phyloP scores from a whole-genome alignment of 2,888 invertebrate genomes.

The Coelogynopora nodosa region DNA sequence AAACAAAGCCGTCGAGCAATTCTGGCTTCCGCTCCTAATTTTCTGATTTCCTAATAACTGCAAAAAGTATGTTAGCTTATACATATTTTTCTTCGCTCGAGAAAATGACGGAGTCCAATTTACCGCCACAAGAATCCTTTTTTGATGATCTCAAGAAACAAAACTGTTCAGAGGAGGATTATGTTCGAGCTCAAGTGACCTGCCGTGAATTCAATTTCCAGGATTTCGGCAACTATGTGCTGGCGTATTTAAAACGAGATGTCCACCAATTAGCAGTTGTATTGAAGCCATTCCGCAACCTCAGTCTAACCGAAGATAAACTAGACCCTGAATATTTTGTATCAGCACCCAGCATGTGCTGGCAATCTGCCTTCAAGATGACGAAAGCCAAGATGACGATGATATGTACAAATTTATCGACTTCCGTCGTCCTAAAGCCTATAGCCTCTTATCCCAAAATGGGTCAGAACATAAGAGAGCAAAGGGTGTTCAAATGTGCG shows the following conservation, averaged over 20 bases:
- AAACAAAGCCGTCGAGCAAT: not conserved
- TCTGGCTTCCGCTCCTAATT: not conserved
- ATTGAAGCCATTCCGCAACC: not conserved
- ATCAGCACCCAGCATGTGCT: not conserved
- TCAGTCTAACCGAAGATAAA: not conserved
- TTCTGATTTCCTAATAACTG: not conserved
- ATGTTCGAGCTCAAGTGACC: not conserved
- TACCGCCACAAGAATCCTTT: not conserved
- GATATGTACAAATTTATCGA: too few species aligned
- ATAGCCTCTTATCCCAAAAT: too few species aligned
- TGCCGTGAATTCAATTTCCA: not conserved
- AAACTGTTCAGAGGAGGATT: slow-evolving; percentile 1
- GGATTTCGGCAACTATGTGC: not conserved
- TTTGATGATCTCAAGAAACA: not conserved
- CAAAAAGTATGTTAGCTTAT: not conserved
- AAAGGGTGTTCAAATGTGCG: too few species aligned
- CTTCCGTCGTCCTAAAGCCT: too few species aligned
- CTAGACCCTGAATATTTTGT: not conserved
- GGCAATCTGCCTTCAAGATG: not conserved
- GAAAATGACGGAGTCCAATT: not conserved
- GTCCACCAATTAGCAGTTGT: not conserved
- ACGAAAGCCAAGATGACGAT: too few species aligned
- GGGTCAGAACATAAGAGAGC: too few species aligned
- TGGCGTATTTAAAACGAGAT: not conserved
- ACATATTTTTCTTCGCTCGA: not conserved